phyloP scores from a whole-genome alignment of 2,888 invertebrate species.

The Criorhina ranunculi region DNA sequence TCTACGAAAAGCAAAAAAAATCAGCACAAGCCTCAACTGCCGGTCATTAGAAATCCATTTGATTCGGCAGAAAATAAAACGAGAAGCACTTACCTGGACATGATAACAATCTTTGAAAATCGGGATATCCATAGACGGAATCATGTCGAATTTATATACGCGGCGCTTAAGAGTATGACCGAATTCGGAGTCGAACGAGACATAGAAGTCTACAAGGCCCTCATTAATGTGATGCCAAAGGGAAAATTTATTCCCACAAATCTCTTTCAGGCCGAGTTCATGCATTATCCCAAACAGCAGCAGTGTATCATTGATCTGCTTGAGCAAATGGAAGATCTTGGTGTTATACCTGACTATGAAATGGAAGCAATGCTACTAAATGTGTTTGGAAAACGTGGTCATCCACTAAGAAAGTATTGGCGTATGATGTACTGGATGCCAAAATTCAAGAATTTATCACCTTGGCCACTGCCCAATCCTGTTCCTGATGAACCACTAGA shows the following conservation, averaged over 20 bases:
- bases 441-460: slow-evolving; percentile 95
- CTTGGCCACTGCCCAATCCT: slow-evolving; percentile 92
- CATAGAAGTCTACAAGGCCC: slow-evolving; percentile 92
- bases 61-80: slow-evolving; percentile 80
- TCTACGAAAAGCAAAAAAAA: slow-evolving; percentile 26
- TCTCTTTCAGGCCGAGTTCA: slow-evolving; percentile 93
- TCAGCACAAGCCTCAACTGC: slow-evolving; percentile 76
- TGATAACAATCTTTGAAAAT: slow-evolving; percentile 90
- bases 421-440: slow-evolving; percentile 96
- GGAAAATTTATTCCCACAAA: slow-evolving; percentile 94
- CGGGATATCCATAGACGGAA: slow-evolving; percentile 90
- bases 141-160: slow-evolving; percentile 97
- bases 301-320: slow-evolving; percentile 94
- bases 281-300: slow-evolving; percentile 98
- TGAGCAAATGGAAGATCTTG: slow-evolving; percentile 97
- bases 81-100: slow-evolving; percentile 89
- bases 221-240: slow-evolving; percentile 94
- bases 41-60: slow-evolving; percentile 81
- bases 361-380: slow-evolving; percentile 92
- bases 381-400: slow-evolving; percentile 92
- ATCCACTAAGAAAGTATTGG: slow-evolving; percentile 90
- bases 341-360: slow-evolving; percentile 96
- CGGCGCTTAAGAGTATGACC: slow-evolving; percentile 94
- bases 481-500: slow-evolving; percentile 91
- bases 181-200: slow-evolving; percentile 95